A percentile compares a stretch with the other conserved stretches of the same genome.
Evolutionary conservation across 1,140 invertebrate species (phyloP).

Genomic region (Alviniconcha marisindica): DNA sequence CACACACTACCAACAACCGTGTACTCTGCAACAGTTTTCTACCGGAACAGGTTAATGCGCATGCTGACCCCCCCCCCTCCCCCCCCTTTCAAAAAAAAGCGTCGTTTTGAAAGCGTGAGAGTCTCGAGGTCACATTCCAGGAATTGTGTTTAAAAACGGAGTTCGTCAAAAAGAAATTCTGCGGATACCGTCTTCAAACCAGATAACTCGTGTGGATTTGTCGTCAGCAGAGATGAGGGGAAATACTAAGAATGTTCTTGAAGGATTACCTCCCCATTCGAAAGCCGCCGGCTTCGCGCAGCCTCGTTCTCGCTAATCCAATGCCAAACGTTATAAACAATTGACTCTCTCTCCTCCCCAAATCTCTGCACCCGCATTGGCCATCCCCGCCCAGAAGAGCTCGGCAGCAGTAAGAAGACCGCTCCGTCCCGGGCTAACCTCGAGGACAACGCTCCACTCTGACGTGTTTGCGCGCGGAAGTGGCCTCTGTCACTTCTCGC

Average conservation of each 20-base stretch:
- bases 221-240: neutral
- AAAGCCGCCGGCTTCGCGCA: constrained; percentile 11
- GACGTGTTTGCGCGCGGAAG: constrained; percentile 28
- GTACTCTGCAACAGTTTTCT: too few species aligned
- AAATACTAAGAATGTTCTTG: neutral
- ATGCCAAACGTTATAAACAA: constrained; percentile 25
- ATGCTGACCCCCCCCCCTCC: too few species aligned
- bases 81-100: neutral
- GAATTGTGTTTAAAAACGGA: neutral
- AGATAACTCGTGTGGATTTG: neutral
- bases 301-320: constrained; percentile 3
- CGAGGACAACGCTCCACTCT: neutral
- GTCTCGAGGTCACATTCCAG: neutral
- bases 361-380: neutral
- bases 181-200: neutral
- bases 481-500: constrained; percentile 33
- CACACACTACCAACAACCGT: too few species aligned
- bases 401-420: neutral
- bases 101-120: neutral
- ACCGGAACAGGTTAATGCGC: neutral
- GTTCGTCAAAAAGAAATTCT: constrained; percentile 14
- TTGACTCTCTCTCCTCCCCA: constrained; percentile 27
- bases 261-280: constrained; percentile 3
- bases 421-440: neutral
- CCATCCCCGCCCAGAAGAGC: neutral